Conservation (phyloP, 30 jellyfish, hydroid and myxozoan species). For the Aurelia aurita complex sp. Pacific region DNA sequence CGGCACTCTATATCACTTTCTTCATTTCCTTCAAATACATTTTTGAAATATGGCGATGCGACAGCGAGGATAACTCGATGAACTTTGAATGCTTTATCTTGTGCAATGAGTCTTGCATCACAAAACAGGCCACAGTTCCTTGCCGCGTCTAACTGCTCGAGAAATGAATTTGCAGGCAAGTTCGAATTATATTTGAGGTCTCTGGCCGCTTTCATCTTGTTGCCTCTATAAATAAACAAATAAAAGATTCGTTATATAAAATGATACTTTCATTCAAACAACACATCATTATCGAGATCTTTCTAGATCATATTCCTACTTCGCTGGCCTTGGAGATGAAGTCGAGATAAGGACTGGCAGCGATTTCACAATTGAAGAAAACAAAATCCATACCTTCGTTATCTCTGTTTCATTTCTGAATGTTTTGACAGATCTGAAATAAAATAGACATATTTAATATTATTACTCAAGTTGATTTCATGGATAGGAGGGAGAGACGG, state of each 20-base stretch:
- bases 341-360: too few species aligned
- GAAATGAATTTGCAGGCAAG: conserved; percentile 13
- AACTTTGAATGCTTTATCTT: conserved; percentile 52
- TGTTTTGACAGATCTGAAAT: too few species aligned
- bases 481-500: neutral
- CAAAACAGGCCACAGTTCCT: conserved; percentile 67
- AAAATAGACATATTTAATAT: too few species aligned
- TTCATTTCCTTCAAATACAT: conserved; percentile 29
- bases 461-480: too few species aligned
- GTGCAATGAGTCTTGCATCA: conserved; percentile 58
- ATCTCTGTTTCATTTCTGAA: too few species aligned
- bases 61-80: conserved; percentile 68
- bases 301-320: too few species aligned
- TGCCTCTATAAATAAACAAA: neutral
- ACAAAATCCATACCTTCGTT: too few species aligned
- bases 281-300: too few species aligned
- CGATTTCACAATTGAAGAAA: too few species aligned
- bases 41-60: conserved; percentile 42
- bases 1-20: conserved; percentile 6
- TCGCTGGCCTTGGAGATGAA: too few species aligned
- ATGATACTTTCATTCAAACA: too few species aligned
- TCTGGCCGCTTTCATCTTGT: conserved; percentile 38
- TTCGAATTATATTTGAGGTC: conserved; percentile 46
- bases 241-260: too few species aligned
- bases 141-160: conserved; percentile 47